Evolutionary conservation across 2,113 vertebrate species (phyloP), one percentile per base, ranked within the genome.

Genomic region (Apaloderma vittatum): DNA sequence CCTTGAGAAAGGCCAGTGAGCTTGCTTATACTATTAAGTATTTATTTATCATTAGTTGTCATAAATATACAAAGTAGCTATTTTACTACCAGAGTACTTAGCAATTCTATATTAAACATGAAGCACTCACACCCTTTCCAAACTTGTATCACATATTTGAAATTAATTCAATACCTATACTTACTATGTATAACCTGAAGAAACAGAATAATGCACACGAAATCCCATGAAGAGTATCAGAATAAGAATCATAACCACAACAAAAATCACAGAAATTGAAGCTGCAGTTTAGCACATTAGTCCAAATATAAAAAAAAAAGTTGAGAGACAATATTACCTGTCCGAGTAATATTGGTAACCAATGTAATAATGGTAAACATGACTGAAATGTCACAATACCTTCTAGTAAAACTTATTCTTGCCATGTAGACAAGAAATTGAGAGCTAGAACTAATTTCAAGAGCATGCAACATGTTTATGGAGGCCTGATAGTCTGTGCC

Each of bases 11-110:
- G 54, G 15, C 26, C 27, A 40, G 8, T 36, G 24, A 84, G 48
- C 43, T 87, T 48, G 65, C n/a, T 61, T 78, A 57, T 23, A 74
- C 0, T 1, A 66, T 37, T 55, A 93, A n/a, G 21, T 43, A 91
- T 68, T 95, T 14, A 49, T 68, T 93, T 46, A 43, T 71, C 90
- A 78, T 75, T 63, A 81, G n/a, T 48, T 84, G 87, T 93, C 66
- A 94, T 81, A 76, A 93, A 81, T 71, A 91, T 8, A 94, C 34
- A 91, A 11, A 23, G 27, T 27, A 87, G 49, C 17, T 91, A 82
- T 65, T 78, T 94, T 85, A 82, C 74, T 58, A 83, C 14, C 48
- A 49, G 37, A 57, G 29, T 61, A 57, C n/a, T 91, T 55, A 48
- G 45, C 22, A 82, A 66, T 73, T 91, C 71, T 37, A 32, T 45